Evolutionary conservation across 2,113 vertebrate genomes (phyloP).

Genomic region (Apteryx mantelli): DNA sequence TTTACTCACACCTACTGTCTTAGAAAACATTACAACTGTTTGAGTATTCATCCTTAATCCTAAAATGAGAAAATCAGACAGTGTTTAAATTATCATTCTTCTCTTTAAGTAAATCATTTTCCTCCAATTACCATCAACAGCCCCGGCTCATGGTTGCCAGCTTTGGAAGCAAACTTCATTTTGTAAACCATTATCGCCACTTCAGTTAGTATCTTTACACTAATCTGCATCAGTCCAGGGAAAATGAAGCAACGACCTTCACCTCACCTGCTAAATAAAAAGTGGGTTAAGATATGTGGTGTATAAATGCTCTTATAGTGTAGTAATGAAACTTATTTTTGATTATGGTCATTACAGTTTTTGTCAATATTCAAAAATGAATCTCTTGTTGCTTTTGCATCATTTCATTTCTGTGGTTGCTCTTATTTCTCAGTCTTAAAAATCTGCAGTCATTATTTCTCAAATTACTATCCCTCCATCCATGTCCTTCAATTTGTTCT

Average conservation of each 20-base stretch:
- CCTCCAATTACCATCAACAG: background rate
- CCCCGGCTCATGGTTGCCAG: background rate
- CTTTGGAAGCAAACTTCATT: background rate
- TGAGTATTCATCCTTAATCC: background rate
- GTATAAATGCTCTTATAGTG: background rate
- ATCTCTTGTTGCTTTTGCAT: background rate
- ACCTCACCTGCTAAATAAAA: background rate
- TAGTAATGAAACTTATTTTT: background rate
- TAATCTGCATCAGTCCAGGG: background rate
- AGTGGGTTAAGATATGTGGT: background rate
- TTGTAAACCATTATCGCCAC: background rate
- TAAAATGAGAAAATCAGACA: background rate
- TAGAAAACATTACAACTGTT: background rate
- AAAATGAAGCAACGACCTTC: background rate
- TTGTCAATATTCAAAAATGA: background rate
- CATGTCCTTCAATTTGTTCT: conserved; percentile 37
- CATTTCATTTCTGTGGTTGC: background rate
- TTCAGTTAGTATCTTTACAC: background rate
- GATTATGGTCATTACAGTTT: background rate
- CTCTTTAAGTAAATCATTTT: background rate
- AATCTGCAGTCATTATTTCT: background rate
- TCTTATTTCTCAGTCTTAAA: conserved; percentile 7
- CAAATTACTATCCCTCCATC: conserved; percentile 15
- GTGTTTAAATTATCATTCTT: background rate
- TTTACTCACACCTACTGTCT: background rate